Base-by-base conservation (phyloP, 2,113 vertebrate genomes). In the Eptesicus fuscus region DNA sequence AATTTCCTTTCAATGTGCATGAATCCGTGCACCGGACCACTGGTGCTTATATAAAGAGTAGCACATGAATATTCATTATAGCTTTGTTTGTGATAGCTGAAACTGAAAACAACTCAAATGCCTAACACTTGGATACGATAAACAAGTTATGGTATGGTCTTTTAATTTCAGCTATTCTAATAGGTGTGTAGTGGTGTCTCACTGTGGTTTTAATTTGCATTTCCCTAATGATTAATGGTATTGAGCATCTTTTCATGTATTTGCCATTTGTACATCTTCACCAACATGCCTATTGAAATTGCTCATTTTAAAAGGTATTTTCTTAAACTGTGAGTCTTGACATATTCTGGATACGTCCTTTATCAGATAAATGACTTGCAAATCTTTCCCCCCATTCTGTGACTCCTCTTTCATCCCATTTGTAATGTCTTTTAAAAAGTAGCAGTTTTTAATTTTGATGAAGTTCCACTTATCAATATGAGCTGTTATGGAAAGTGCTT, bases 371-470 rank as follows among this genome's bases (percentile, higher is more conserved):
- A 61, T 49, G 32, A 87, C 44, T 71, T 61, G 32, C 40, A n/a
- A 80, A 61, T 59, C 42, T 80, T 79, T 90, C 53, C 56, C 51
- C 82, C 35, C 17, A 65, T 47, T 70, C 65, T 95, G 51, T 71
- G 35, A 73, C n/a, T 51, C 90, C n/a, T 78, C 3, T 79, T 79
- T 91, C 22, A 85, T 78, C n/a, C 73, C 85, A 13, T 32, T 53
- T 86, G 56, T 6, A 65, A 32, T 42, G 59, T 74, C 44, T 67
- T 80, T 82, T 56, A 65, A 82, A 73, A 82, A 80, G 44, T 18
- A 86, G 63, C 37, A 74, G 23, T 70, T 86, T 86, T 67, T 40
- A 78, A 84, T 78, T 94, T 78, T 90, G 40, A 90, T 77, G 63
- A 94, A 69, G 63, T 70, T 40, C n/a, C 32, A 42, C 61, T 74